Conservation (phyloP, 2,113 vertebrate species). For the Cochlearius cochlearius region DNA sequence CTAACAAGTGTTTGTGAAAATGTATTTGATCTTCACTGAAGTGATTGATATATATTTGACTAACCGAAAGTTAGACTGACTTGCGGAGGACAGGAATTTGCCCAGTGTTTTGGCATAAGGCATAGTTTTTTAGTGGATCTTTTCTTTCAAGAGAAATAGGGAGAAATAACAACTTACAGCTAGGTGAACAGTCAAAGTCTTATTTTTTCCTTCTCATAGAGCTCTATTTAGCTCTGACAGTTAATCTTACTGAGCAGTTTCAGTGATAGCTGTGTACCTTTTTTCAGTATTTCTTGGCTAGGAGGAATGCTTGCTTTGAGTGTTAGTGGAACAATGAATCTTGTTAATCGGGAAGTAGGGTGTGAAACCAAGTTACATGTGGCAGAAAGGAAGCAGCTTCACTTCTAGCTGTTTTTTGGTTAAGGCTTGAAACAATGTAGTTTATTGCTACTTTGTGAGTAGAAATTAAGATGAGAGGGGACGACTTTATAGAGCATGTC, state of each 20-base stretch:
- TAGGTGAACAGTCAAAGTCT: neutral
- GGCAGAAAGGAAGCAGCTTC: neutral
- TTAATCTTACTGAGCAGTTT: neutral
- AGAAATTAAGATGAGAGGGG: neutral
- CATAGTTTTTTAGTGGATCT: neutral
- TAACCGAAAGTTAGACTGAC: neutral
- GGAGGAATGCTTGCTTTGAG: neutral
- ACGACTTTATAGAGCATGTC: neutral
- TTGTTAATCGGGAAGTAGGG: neutral
- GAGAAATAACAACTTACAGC: neutral
- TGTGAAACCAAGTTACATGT: neutral
- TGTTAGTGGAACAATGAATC: neutral
- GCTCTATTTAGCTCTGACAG: neutral
- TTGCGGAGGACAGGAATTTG: neutral
- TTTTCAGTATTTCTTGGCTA: neutral
- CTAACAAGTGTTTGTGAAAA: neutral
- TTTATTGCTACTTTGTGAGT: neutral
- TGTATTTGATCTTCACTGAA: neutral
- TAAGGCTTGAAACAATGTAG: neutral
- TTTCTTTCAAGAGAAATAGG: neutral
- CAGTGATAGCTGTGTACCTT: neutral
- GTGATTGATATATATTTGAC: neutral
- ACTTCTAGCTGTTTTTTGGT: neutral
- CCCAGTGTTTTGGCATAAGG: neutral
- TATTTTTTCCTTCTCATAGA: neutral